phyloP scores from a whole-genome alignment of 1,140 invertebrate genomes.

The Oryzaephilus surinamensis region DNA sequence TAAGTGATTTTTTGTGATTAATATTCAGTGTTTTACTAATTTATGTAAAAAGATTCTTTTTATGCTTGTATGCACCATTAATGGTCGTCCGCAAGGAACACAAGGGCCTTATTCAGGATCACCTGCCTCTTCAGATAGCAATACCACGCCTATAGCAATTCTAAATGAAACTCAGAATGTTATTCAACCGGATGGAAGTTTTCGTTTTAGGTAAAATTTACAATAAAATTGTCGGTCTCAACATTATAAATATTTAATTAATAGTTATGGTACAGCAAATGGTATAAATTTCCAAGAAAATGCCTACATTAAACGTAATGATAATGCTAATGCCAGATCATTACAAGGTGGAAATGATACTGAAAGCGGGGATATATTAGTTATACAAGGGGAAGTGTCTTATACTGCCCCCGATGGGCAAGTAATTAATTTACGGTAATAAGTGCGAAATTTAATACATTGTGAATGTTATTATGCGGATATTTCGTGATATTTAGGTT shows the following conservation, averaged over 20 bases:
- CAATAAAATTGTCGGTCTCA: neutral
- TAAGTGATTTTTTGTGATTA: too few relatives aligned
- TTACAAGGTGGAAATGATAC: slow-evolving; percentile 38
- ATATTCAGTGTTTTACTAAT: too few relatives aligned
- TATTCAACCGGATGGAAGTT: slow-evolving; percentile 35
- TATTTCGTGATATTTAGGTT: slow-evolving; percentile 21
- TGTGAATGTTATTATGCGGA: neutral
- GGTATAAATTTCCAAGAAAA: slow-evolving; percentile 51
- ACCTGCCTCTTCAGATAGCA: neutral
- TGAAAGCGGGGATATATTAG: slow-evolving; percentile 44
- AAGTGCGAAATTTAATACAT: slow-evolving; percentile 28
- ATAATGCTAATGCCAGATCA: slow-evolving; percentile 38
- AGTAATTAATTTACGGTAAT: slow-evolving; percentile 37
- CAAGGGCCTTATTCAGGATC: too few relatives aligned
- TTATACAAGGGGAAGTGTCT: slow-evolving; percentile 50
- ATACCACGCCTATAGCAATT: slow-evolving; percentile 24
- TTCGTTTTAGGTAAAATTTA: slow-evolving; percentile 28
- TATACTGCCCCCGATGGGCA: slow-evolving; percentile 54
- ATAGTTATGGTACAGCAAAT: slow-evolving; percentile 51
- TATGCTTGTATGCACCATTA: too few relatives aligned
- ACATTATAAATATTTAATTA: slow-evolving; percentile 5
- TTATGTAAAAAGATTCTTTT: too few relatives aligned
- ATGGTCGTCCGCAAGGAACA: slow-evolving; percentile 12
- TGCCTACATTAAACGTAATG: slow-evolving; percentile 46
- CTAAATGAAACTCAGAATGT: slow-evolving; percentile 35